Percentiles rank a stretch among this genome's conserved stretches.
These are phyloP conservation scores for Vidua chalybeata DNA, from an alignment of 2,113 vertebrate species.

Conservation along the genomic window DNA sequence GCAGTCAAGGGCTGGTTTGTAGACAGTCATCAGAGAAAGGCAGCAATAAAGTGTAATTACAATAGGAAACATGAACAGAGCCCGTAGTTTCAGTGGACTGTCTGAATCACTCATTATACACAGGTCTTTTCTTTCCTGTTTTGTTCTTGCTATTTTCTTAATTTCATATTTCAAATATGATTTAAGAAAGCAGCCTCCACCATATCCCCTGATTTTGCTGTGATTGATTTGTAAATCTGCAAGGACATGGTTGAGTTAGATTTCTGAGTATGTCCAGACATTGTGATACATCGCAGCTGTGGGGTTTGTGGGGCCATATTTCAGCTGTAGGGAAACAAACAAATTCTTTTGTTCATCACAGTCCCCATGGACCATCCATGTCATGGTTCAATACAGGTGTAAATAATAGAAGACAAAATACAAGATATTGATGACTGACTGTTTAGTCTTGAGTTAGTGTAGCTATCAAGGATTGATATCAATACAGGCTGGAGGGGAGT, in stretches of 20 bases:
- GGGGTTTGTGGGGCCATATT: not conserved
- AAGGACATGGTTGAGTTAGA: not conserved
- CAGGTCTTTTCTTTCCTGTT: not conserved
- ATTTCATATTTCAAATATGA: constrained; percentile 6
- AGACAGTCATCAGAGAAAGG: not conserved
- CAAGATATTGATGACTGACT: not conserved
- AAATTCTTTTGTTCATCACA: not conserved
- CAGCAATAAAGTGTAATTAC: not conserved
- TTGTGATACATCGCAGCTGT: not conserved
- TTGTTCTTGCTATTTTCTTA: not conserved
- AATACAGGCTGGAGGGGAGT: not conserved
- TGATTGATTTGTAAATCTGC: constrained; percentile 15
- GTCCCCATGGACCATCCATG: not conserved
- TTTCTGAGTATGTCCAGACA: not conserved
- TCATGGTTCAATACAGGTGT: not conserved
- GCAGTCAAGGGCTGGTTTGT: not conserved
- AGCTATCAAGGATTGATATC: not conserved
- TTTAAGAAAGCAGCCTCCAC: not conserved
- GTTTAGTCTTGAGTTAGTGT: not conserved
- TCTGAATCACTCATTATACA: not conserved
- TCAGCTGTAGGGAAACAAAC: not conserved
- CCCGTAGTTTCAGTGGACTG: not conserved
- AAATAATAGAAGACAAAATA: not conserved
- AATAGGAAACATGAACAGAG: not conserved
- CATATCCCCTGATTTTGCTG: not conserved